Base-by-base conservation (phyloP, 2,797 vertebrate species). In the Glyptemys insculpta region DNA sequence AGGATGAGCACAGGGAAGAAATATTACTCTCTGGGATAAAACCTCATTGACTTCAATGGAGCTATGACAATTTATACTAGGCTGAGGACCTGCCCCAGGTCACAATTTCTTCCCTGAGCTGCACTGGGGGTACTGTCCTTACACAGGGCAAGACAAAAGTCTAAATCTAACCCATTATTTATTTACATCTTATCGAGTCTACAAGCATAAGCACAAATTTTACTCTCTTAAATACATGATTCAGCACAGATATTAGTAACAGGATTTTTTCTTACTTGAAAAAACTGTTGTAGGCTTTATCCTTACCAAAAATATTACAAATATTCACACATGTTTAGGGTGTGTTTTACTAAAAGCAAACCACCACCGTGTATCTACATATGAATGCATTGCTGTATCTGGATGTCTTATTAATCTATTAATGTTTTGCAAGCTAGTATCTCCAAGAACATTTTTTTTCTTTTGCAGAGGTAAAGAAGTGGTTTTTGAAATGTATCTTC, bases 281-380 rank as follows among this genome's bases (percentile, higher is more conserved):
- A 59, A 29, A 59, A 59, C 25, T 85, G 93, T 92, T 37, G 87
- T 4, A 85, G 14, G 62, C 74, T 90, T 91, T 78, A 91, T 94
- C 79, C 29, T 80, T 41, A 56, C 25, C 91, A 94, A 93, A 92
- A 34, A 82, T 7, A 88, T 37, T 49, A 83, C 59, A 74, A 89
- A 78, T 85, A 14, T 21, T 93, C 81, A 91, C 23, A 74, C 49
- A 37, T 1, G 0, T 49, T 19, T 80, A 49, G 92, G 15, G 21
- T 85, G 21, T 29, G 50, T 16, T 83, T n/a, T 18, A 14, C 1
- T 57, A 2, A 27, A 84, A 44, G 65, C 65, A 59, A 82, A 86
- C 21, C 41, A 85, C 34, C 19, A 84, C 8, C n/a, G 1, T 44
- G 59, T 80, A 74, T 44, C 37, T 74, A 44, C 65, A 68, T 68